phyloP scores from a whole-genome alignment of 1,140 invertebrate genomes.

The Colletes latitarsis region DNA sequence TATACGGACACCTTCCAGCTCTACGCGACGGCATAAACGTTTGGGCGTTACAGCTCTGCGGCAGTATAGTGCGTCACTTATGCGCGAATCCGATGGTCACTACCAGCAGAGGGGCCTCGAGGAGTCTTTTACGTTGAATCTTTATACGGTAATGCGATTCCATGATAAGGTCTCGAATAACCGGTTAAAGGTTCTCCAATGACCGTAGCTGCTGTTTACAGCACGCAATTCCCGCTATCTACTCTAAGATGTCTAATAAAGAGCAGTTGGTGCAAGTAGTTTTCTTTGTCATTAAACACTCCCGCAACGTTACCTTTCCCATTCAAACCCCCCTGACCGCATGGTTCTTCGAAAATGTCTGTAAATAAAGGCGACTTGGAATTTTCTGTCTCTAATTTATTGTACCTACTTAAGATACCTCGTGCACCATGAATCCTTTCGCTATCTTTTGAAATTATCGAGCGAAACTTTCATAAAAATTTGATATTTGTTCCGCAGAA shows the following conservation, averaged over 20 bases:
- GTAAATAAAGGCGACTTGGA: conserved; percentile 16
- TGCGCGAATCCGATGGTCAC: not conserved
- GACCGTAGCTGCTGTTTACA: not conserved
- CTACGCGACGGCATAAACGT: conserved; percentile 16
- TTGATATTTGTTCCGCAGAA: too few species aligned
- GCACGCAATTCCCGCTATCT: not conserved
- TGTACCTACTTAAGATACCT: not conserved
- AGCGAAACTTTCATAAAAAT: too few species aligned
- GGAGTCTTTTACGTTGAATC: not conserved
- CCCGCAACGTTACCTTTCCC: not conserved
- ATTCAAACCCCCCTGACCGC: not conserved
- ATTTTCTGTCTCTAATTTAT: not conserved
- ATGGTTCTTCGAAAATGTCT: not conserved
- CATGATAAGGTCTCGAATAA: conserved; percentile 4
- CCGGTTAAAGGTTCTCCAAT: conserved; percentile 3
- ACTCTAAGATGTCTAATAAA: conserved; percentile 1
- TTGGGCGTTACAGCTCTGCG: not conserved
- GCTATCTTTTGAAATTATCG: too few species aligned
- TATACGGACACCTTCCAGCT: conserved; percentile 49
- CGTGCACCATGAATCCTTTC: too few species aligned
- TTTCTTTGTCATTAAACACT: conserved; percentile 1
- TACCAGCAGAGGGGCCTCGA: not conserved
- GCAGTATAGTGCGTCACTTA: conserved; percentile 34
- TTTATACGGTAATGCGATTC: conserved; percentile 8
- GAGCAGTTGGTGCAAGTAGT: conserved; percentile 6